Conservation (phyloP, 1,140 invertebrate species). For the Micrasema longulum region DNA sequence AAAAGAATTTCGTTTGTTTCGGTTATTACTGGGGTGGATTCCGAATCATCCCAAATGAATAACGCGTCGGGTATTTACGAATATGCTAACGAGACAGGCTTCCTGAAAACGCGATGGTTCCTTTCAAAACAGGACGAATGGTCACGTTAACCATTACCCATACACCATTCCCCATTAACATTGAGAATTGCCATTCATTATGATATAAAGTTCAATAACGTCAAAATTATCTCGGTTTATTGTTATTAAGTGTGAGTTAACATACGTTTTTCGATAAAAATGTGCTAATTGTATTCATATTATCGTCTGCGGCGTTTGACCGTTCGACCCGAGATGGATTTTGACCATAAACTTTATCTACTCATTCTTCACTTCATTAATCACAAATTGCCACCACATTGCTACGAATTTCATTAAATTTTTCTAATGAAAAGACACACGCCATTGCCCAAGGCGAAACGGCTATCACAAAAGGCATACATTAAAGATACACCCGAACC, state of each 20-base stretch:
- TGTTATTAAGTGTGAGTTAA: conserved; percentile 25
- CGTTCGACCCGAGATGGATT: conserved; percentile 24
- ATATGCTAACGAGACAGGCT: too few relatives aligned
- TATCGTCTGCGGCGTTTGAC: conserved; percentile 4
- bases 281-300: conserved; percentile 32
- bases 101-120: not conserved
- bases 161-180: conserved; percentile 13
- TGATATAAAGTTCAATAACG: conserved; percentile 30
- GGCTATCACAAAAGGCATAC: too few relatives aligned
- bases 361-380: conserved; percentile 10
- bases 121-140: too few relatives aligned
- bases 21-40: too few relatives aligned
- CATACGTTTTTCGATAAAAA: conserved; percentile 21
- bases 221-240: conserved; percentile 27
- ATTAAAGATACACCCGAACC: too few relatives aligned
- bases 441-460: too few relatives aligned
- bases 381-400: not conserved
- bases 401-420: too few relatives aligned
- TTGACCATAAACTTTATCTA: not conserved
- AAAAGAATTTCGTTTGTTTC: too few relatives aligned
- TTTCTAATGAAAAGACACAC: too few relatives aligned
- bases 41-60: too few relatives aligned
- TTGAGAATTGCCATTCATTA: not conserved
- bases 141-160: not conserved
- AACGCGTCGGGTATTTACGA: too few relatives aligned